Evolutionary conservation across 2,888 invertebrate species (phyloP).

Genomic region (Augiades crinisus): DNA sequence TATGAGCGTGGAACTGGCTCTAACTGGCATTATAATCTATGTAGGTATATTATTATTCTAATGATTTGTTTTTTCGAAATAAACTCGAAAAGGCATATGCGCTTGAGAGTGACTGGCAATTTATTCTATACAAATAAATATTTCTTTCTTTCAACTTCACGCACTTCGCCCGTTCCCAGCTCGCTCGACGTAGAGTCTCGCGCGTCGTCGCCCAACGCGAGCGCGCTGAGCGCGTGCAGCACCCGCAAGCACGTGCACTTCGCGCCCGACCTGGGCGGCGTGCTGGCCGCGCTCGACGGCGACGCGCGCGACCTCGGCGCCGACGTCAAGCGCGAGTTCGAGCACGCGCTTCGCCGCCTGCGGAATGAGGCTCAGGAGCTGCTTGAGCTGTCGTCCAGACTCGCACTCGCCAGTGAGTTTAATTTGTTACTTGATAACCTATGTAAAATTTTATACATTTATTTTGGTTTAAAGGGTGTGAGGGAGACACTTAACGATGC

Average conservation of each 20-base stretch:
- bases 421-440: conserved; percentile 17
- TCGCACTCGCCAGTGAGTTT: conserved; percentile 47
- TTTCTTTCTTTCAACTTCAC: no score
- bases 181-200: conserved; percentile 48
- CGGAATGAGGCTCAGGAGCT: conserved; percentile 86
- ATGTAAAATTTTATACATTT: no score
- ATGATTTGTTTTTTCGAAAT: no score
- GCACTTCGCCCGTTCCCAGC: no score
- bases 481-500: no score
- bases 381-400: conserved; percentile 79
- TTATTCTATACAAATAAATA: no score
- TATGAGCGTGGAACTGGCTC: no score
- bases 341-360: conserved; percentile 84
- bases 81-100: no score
- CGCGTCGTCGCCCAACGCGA: conserved; percentile 42
- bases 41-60: no score
- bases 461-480: no score
- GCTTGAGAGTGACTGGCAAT: no score
- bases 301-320: conserved; percentile 77
- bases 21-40: no score
- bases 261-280: conserved; percentile 84
- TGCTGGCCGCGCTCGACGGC: conserved; percentile 83
- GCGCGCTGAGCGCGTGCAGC: conserved; percentile 48
- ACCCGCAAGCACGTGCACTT: conserved; percentile 85
- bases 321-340: conserved; percentile 84